Percentiles rank a stretch among this genome's conserved stretches.
These are phyloP conservation scores for Siderastrea siderea DNA, from an alignment of 92 coral and sea anemone genomes.

Conservation along the genomic window DNA sequence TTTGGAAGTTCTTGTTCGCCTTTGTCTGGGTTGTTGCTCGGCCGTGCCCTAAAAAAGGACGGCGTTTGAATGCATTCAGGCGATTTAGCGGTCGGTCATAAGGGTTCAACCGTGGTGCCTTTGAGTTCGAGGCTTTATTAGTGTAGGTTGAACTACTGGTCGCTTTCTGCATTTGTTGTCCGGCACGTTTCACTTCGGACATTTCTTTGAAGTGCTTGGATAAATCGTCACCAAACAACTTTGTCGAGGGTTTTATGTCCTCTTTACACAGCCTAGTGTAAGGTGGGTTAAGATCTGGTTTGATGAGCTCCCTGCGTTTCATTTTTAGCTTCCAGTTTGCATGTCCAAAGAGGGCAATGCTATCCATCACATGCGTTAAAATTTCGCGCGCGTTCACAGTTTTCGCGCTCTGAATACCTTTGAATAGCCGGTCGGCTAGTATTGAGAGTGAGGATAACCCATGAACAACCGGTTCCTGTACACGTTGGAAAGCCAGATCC, in stretches of 20 bases:
- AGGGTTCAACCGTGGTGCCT: conserved; percentile 5
- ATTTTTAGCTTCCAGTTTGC: conserved; percentile 58
- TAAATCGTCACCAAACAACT: conserved; percentile 65
- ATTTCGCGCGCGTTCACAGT: conserved; percentile 38
- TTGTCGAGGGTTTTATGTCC: conserved; percentile 53
- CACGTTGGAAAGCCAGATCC: conserved; percentile 23
- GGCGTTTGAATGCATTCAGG: conserved; percentile 6
- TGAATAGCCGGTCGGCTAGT: conserved; percentile 57
- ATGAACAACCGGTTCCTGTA: conserved; percentile 55
- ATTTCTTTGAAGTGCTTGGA: conserved; percentile 48
- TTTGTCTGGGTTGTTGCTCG: conserved; percentile 19
- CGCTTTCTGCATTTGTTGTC: conserved; percentile 32
- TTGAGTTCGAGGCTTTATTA: neutral
- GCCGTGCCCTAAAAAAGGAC: conserved; percentile 44
- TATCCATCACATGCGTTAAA: conserved; percentile 56
- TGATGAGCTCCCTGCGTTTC: conserved; percentile 56
- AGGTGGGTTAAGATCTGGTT: conserved; percentile 40
- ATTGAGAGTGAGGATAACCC: conserved; percentile 61
- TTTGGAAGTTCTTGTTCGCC: neutral
- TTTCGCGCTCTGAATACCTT: conserved; percentile 42
- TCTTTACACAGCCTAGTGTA: conserved; percentile 59
- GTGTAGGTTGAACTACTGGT: neutral
- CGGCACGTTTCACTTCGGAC: conserved; percentile 35
- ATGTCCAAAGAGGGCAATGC: conserved; percentile 60
- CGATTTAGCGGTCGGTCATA: conserved; percentile 34